A percentile compares a stretch with the other conserved stretches of the same genome.
These are phyloP conservation scores for Drosophila helvetica DNA, from an alignment of 2,888 invertebrate species.

Conservation along the genomic window DNA sequence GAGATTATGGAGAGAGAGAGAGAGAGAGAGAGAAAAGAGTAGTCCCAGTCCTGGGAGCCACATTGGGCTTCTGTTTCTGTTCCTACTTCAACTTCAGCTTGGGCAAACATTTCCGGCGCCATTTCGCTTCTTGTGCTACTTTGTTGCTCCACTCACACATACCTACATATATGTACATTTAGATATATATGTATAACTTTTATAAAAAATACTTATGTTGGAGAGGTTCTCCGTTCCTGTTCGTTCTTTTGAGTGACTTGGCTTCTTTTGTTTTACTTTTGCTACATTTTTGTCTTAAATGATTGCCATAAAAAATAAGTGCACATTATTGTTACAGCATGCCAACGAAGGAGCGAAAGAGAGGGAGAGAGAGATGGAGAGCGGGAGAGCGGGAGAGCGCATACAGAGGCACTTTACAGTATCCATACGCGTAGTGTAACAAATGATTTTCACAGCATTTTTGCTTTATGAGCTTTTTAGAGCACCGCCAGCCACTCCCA, in stretches of 20 bases:
- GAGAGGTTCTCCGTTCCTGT: slow-evolving; percentile 16
- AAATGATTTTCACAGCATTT: slow-evolving; percentile 78
- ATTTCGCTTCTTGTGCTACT: slow-evolving; percentile 50
- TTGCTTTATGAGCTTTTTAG: slow-evolving; percentile 75
- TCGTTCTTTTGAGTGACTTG: slow-evolving; percentile 47
- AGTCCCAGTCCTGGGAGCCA: slow-evolving; percentile 18
- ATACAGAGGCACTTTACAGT: slow-evolving; percentile 67
- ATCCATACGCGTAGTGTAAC: slow-evolving; percentile 79
- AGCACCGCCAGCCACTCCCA: slow-evolving; percentile 34
- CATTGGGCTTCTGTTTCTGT: slow-evolving; percentile 34
- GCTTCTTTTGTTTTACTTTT: slow-evolving; percentile 67
- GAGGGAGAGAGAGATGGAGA: not conserved
- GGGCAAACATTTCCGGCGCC: slow-evolving; percentile 70
- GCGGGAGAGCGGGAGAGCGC: not conserved
- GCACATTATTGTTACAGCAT: slow-evolving; percentile 75
- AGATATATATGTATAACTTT: slow-evolving; percentile 15
- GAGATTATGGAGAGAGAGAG: slow-evolving; percentile 2
- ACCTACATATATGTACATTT: slow-evolving; percentile 6
- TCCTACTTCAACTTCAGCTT: slow-evolving; percentile 52
- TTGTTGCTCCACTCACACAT: slow-evolving; percentile 27
- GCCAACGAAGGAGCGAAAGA: not conserved
- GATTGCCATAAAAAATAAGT: slow-evolving; percentile 79
- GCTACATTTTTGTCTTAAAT: slow-evolving; percentile 77
- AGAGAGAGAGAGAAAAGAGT: not conserved
- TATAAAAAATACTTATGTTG: slow-evolving; percentile 37